These are phyloP conservation scores for Heliocidaris tuberculata DNA, from an alignment of 35 echinoderm and acorn worm genomes.

Conservation along the genomic window DNA sequence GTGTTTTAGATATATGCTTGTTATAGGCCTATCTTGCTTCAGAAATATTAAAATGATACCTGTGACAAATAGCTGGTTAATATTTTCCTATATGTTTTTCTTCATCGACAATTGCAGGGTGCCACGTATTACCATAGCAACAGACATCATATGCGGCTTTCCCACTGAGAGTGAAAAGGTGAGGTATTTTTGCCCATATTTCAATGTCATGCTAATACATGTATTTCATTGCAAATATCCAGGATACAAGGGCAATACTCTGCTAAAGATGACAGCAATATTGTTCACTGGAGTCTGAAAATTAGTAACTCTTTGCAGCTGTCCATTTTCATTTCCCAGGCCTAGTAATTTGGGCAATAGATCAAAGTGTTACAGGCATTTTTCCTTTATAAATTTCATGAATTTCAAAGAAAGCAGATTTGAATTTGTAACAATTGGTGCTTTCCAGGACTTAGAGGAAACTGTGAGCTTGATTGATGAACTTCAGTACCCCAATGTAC, in stretches of 20 bases:
- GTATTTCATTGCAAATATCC: neutral
- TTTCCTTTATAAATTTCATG: too few species aligned
- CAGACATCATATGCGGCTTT: constrained; percentile 98
- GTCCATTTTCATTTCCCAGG: too few species aligned
- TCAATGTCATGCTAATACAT: neutral
- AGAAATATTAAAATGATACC: neutral
- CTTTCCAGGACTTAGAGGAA: constrained; percentile 49
- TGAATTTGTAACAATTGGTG: neutral
- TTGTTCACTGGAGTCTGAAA: neutral
- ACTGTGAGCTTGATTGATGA: too few species aligned
- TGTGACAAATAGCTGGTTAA: neutral
- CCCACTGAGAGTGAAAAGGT: constrained; percentile 96
- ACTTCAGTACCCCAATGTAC: too few species aligned
- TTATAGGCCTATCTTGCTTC: too few species aligned
- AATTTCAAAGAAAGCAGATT: too few species aligned
- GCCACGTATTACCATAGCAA: constrained; percentile 92
- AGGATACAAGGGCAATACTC: neutral
- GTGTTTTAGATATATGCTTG: too few species aligned
- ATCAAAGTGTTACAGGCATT: too few species aligned
- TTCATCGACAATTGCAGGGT: constrained; percentile 53
- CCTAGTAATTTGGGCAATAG: too few species aligned
- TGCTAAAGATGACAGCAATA: neutral
- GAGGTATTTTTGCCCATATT: neutral
- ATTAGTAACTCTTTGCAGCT: too few species aligned
- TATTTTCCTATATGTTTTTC: neutral